Evolutionary conservation across 2,888 invertebrate genomes (phyloP), one percentile per base, ranked within the genome.

Genomic region (Pterostichus niger): DNA sequence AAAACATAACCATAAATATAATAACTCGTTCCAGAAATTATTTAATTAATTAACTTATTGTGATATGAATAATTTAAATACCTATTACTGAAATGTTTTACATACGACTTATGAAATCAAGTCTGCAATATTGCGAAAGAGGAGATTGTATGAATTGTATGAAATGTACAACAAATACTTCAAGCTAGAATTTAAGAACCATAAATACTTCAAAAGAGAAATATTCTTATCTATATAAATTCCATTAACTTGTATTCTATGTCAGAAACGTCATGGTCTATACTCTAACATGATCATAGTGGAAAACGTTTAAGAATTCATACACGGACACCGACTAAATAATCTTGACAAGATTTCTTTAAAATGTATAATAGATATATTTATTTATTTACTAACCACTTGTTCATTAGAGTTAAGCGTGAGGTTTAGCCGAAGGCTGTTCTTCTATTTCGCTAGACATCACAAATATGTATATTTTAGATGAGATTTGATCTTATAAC

Each of bases 141-240:
- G 9, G 68, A 71, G 17, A 71, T 40, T 44, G 68, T 61, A 44
- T n/a, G 10, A 40, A 3, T 56, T 56, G 68, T 44, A 71, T 44
- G 31, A 24, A 24, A 71, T 44, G 9, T 56, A 56, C 15, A 17
- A 56, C 7, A 17, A 56, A 17, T 56, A 49, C 56, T 56, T 64
- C 64, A 64, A 33, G n/a, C 11, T n/a, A 64, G 64, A 64, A 64
- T 64, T 64, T 64, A 64, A 49, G 49, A 49, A 64, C n/a, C 35
- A n/a, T 49, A 49, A 49, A 49, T 49, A 49, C 49, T 64, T 64
- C 64, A 40, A 64, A 40, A 49, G 33, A 13, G 64, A 10, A 61
- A 61, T 61, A 33, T 64, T 64, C 64, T n/a, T 64, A 64, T 64
- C 33, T 31, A 6, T 64, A 35, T 64, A 64, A 64, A 64, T 64